Evolutionary conservation across 2,113 vertebrate genomes (phyloP).

Genomic region (Chlorodrepanis virens): DNA sequence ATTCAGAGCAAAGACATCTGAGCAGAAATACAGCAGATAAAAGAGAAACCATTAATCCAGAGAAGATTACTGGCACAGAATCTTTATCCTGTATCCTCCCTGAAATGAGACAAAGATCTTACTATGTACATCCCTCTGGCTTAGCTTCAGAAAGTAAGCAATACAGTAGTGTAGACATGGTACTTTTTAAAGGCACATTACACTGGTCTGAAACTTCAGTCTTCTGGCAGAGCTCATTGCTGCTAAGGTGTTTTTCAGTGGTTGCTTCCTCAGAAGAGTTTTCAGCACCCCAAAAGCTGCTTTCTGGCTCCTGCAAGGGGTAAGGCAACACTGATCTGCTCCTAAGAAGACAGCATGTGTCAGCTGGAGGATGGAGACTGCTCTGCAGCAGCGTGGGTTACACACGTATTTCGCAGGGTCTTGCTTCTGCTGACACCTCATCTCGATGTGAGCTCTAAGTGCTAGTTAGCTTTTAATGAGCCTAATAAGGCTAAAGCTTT

Average conservation of each 20-base stretch:
- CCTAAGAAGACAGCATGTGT: neutral
- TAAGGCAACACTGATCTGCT: neutral
- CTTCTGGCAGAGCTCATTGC: constrained; percentile 11
- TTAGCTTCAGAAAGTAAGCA: constrained; percentile 81
- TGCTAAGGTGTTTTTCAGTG: neutral
- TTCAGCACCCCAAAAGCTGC: neutral
- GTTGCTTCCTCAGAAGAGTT: constrained; percentile 17
- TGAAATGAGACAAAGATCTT: constrained; percentile 85
- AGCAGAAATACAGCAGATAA: constrained; percentile 98
- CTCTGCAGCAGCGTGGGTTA: neutral
- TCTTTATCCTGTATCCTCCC: constrained; percentile 92
- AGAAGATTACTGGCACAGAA: constrained; percentile 97
- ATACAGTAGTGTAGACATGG: constrained; percentile 66
- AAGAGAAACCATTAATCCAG: constrained; percentile 99
- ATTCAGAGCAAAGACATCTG: constrained; percentile 95
- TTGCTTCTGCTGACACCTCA: neutral
- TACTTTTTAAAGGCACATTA: constrained; percentile 71
- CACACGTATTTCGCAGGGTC: neutral
- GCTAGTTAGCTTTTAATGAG: constrained; percentile 27
- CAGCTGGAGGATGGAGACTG: neutral
- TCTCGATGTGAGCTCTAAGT: neutral
- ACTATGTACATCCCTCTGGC: constrained; percentile 81
- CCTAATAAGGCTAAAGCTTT: constrained; percentile 32
- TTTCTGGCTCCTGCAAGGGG: neutral
- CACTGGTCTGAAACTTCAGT: constrained; percentile 52